Evolutionary conservation across 2,888 invertebrate species (phyloP), one percentile per base, ranked within the genome.

Genomic region (Saturnia pavonia): DNA sequence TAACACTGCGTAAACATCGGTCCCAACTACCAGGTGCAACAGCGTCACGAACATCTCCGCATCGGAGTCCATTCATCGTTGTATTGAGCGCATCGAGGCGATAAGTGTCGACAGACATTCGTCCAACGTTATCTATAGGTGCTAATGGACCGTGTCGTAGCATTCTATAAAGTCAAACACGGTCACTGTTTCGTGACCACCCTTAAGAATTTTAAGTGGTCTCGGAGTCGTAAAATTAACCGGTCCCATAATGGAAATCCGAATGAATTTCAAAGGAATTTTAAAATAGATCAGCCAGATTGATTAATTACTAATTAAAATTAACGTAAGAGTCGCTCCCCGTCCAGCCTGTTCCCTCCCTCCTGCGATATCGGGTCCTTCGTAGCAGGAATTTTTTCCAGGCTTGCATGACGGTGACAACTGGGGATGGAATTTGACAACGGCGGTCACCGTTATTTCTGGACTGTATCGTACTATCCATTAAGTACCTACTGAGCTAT

Each of bases 161-260:
- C 80, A 79, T 85, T 85, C 85, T 85, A 83, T 84, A 82, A 83
- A 85, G 83, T 84, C 85, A 85, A 84, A 88, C 90, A 89, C 89
- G 91, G 88, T 88, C 89, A 83, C 83, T 82, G 85, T 88, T 90
- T 89, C 86, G 83, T 85, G 85, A 78, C 80, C 84, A 82, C 83
- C 84, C 80, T 80, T 77, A 75, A 82, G 85, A 86, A 87, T 86
- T 83, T 88, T 84, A 87, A 88, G 86, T 87, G 87, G 82, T 81
- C 67, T 79, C 77, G 78, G 78, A 82, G 83, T 87, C 88, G 80
- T 88, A 87, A 88, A 89, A 85, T 85, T 86, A 86, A 87, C 87
- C 82, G 82, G 84, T 83, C 85, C 27, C 14, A 25, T 87, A 87
- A 89, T 87, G 85, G 86, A 78, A 72, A 76, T 78, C 80, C 77